Base-by-base conservation (phyloP, 53 echinoderm and acorn worm genomes). In the Pentamera pediparva region DNA sequence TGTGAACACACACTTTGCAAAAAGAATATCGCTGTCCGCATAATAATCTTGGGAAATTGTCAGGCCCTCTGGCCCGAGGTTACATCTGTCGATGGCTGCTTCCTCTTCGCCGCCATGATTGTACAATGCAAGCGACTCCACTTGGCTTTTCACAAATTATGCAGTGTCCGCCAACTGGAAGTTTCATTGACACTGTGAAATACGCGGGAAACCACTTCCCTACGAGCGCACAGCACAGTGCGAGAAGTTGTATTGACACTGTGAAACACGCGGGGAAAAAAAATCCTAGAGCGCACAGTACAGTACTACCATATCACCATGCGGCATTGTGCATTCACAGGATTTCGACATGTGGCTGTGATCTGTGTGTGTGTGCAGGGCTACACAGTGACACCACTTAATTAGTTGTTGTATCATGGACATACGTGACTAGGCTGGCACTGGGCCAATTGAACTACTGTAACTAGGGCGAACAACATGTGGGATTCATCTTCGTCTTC, bases 1-100 rank as follows among this genome's bases (percentile, higher is more conserved):
- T 82, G n/a, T 80, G 82, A 4, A 36, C 61, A 61, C 82, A 75
- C 22, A 60, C 50, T 75, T 55, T 82, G 56, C 81, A 81, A 34
- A 81, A 81, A 81, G 56, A 34, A 81, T 58, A 73, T 59, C 48
- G 6, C 81, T 61, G 35, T 81, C 73, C 37, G 73, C 74, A 47
- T 81, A 81, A 48, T 73, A 81, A 71, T 48, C 54, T 19, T 73
- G 32, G 73, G 45, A 73, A 73, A 81, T 60, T 81, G 81, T 17
- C 13, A 18, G 34, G 72, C 73, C 67, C 81, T 31, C 26, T 57
- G 53, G 28, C 20, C 13, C 30, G 81, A 72, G 59, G 67, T 58
- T 1, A 81, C 15, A 20, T 35, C 5, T n/a, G 63, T 26, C 5
- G 55, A 12, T 25, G 50, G 56, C 13, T 9, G 75, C 73, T 52